Percentiles rank a stretch among this genome's conserved stretches.
Evolutionary conservation across 1,140 invertebrate species (phyloP).

Genomic region (Hyposmocoma kahamanoa): DNA sequence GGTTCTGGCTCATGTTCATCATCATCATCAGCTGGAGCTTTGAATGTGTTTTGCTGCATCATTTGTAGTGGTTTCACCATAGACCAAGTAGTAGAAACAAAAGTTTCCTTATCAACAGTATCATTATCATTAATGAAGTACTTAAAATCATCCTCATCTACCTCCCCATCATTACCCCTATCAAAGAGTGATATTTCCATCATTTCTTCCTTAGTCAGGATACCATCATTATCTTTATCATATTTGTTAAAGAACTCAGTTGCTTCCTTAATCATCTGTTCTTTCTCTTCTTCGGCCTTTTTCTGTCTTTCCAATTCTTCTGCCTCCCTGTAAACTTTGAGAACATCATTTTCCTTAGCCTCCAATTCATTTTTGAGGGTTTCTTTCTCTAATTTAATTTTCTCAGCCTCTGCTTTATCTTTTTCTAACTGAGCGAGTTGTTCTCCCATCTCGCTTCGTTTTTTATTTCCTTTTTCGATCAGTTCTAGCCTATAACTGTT

Average conservation of each 20-base stretch:
- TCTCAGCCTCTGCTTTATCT: constrained; percentile 82
- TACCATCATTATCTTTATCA: constrained; percentile 86
- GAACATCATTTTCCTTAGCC: constrained; percentile 81
- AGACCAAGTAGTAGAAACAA: constrained; percentile 81
- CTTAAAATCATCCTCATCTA: constrained; percentile 89
- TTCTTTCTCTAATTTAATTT: constrained; percentile 83
- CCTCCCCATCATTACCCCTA: constrained; percentile 88
- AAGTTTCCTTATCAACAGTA: constrained; percentile 82
- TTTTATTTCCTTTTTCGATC: constrained; percentile 83
- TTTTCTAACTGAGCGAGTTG: constrained; percentile 81
- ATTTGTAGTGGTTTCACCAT: constrained; percentile 86
- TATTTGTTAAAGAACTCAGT: constrained; percentile 81
- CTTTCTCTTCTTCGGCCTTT: constrained; percentile 76
- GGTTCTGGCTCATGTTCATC: constrained; percentile 59
- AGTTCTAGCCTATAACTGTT: constrained; percentile 85
- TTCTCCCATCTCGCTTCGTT: constrained; percentile 82
- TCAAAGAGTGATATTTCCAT: constrained; percentile 87
- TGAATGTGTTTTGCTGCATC: constrained; percentile 81
- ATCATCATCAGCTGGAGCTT: constrained; percentile 62
- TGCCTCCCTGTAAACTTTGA: constrained; percentile 84
- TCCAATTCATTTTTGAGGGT: constrained; percentile 82
- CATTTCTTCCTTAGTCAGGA: constrained; percentile 85
- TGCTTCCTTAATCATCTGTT: constrained; percentile 77
- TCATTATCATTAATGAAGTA: constrained; percentile 85
- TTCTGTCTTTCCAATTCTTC: constrained; percentile 77